phyloP scores from a whole-genome alignment of 2,797 vertebrate genomes.

The Protonibea diacanthus region DNA sequence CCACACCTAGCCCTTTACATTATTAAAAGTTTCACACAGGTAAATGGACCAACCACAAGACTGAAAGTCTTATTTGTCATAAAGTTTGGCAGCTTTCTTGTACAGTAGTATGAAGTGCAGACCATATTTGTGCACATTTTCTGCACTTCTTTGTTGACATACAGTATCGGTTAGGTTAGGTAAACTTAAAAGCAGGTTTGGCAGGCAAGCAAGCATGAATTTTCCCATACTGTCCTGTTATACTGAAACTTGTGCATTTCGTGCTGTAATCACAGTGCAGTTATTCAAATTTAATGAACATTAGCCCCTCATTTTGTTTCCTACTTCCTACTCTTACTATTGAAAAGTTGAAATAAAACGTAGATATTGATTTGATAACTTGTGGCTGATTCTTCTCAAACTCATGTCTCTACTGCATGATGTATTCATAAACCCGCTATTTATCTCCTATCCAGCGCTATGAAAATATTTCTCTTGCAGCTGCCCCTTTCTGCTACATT shows the following conservation, averaged over 20 bases:
- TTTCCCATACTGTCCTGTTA: neutral
- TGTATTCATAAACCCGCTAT: neutral
- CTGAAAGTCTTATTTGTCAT: neutral
- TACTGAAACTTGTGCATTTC: neutral
- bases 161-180: neutral
- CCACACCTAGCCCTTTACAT: neutral
- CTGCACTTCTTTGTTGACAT: neutral
- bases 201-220: neutral
- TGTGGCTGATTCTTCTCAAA: neutral
- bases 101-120: neutral
- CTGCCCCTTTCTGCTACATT: constrained; percentile 30
- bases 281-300: neutral
- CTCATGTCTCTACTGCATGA: neutral
- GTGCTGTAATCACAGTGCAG: neutral
- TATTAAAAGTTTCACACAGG: neutral
- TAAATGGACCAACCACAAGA: constrained; percentile 1
- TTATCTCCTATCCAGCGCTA: constrained; percentile 1
- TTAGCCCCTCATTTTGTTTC: neutral
- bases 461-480: constrained; percentile 23
- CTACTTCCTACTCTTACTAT: neutral
- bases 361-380: neutral
- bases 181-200: no score
- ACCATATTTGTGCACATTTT: neutral
- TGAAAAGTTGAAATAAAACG: neutral
- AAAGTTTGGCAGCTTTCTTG: neutral